Evolutionary conservation across 2,888 invertebrate species (phyloP), one percentile per base, ranked within the genome.

Genomic region (Hypomecis punctinalis): DNA sequence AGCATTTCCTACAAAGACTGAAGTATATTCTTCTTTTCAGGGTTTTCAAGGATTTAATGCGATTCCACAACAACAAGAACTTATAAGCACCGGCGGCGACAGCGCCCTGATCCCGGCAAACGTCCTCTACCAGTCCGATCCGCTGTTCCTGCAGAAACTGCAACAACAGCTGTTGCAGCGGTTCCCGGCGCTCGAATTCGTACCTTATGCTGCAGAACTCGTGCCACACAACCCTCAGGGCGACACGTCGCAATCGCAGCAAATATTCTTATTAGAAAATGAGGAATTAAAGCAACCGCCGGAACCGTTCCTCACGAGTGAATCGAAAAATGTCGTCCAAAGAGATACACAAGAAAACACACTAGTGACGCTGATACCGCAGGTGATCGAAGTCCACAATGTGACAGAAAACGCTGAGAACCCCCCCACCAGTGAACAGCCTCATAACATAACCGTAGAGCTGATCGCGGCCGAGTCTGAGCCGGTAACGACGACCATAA

Each of bases 61-160:
- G 10, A 63, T 89, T 33, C 89, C 89, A 67, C 78, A 83, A 4
- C 88, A 84, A 46, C 90, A 88, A 64, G 87, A 91, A 6, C 72
- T 88, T 7, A 67, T 86, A 45, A 85, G 85, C 54, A 78, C 86
- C 11, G 89, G 86, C 49, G 82, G 87, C 1, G 89, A 90, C 66
- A 85, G 88, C 8, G 81, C 89, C 52, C 81, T 90, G 23, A 87
- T 91, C 68, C 83, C 89, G 63, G 89, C 89, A 4, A 86, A 85
- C 66, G 82, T 88, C 9, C 80, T 94, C 6, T 94, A 94, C 70
- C 94, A 94, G 77, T 90, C 94, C 8, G 94, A 94, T 71, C 89
- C 89, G n/a, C 77, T 83, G 68, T 93, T 88, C 69, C 77, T 94
- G 58, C 92, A 92, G 70, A 92, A 91, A 71, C 77, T 92, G 36